A percentile compares a stretch with the other conserved stretches of the same genome.
These are phyloP conservation scores for Myiothlypis chrysogaster DNA, from an alignment of 2,797 vertebrate species.

Conservation along the genomic window DNA sequence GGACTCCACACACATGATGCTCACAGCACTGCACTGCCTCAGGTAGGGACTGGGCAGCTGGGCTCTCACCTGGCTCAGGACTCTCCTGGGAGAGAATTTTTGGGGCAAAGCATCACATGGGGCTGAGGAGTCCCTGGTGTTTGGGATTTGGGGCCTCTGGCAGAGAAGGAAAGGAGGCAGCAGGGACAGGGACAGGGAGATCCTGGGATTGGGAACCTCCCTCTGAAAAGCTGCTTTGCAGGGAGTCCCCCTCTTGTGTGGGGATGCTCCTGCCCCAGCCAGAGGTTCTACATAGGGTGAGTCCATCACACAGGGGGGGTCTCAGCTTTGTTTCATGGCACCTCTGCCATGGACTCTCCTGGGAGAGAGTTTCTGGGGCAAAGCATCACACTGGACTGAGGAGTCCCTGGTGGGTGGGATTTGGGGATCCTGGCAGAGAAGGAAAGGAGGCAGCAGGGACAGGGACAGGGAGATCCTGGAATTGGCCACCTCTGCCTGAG, in stretches of 20 bases:
- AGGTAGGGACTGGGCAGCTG: slow-evolving; percentile 67
- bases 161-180: neutral
- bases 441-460: too few relatives aligned
- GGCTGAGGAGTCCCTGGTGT: neutral
- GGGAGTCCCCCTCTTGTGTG: too few relatives aligned
- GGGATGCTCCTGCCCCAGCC: too few relatives aligned
- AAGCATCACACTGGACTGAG: too few relatives aligned
- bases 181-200: neutral
- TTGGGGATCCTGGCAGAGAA: too few relatives aligned
- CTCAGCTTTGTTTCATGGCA: neutral
- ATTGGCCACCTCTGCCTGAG: too few relatives aligned
- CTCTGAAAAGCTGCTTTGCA: neutral
- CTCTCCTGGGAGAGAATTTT: rapidly evolving
- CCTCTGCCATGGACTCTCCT: neutral
- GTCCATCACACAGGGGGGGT: rapidly evolving
- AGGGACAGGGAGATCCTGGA: too few relatives aligned
- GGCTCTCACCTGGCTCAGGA: neutral
- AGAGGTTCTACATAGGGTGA: too few relatives aligned
- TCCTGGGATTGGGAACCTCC: rapidly evolving
- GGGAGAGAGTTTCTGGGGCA: too few relatives aligned
- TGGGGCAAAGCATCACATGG: neutral
- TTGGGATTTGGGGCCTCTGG: neutral
- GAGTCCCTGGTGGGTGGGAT: too few relatives aligned
- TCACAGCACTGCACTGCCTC: slow-evolving; percentile 89
- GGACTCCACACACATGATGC: slow-evolving; percentile 99